A percentile compares a stretch with the other conserved stretches of the same genome.
These are phyloP conservation scores for Philaethria dido DNA, from an alignment of 2,888 invertebrate species.

Conservation along the genomic window DNA sequence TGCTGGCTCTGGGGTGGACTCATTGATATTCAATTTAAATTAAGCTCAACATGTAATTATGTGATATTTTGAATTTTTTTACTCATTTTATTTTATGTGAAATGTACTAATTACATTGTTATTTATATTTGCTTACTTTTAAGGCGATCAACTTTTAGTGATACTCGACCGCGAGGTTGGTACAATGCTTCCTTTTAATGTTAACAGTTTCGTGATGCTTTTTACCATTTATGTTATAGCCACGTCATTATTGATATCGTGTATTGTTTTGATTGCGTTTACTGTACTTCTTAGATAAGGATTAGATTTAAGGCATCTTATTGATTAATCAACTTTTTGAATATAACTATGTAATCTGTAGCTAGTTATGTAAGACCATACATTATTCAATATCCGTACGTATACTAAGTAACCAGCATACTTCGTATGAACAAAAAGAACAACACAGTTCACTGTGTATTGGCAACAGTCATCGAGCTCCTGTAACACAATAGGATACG, in stretches of 20 bases:
- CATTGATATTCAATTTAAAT: conserved; percentile 69
- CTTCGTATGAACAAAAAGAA: conserved; percentile 18
- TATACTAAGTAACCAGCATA: conserved; percentile 26
- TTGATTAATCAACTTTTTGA: conserved; percentile 74
- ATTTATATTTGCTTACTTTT: conserved; percentile 68
- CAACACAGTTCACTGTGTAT: neutral
- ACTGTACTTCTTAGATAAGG: conserved; percentile 72
- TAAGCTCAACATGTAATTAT: conserved; percentile 83
- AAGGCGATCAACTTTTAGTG: conserved; percentile 54
- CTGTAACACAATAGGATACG: conserved; percentile 48
- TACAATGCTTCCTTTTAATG: conserved; percentile 78
- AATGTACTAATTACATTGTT: conserved; percentile 61
- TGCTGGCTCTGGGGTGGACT: conserved; percentile 56
- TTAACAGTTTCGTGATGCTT: conserved; percentile 67
- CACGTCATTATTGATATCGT: conserved; percentile 59
- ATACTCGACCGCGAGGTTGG: conserved; percentile 57
- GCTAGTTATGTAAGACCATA: conserved; percentile 61
- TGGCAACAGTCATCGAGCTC: conserved; percentile 16
- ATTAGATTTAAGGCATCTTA: conserved; percentile 67
- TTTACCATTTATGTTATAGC: conserved; percentile 72
- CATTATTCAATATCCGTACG: conserved; percentile 48
- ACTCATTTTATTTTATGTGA: conserved; percentile 71
- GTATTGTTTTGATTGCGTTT: conserved; percentile 67
- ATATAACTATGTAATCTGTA: conserved; percentile 77
- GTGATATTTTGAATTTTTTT: conserved; percentile 83